A percentile compares a stretch with the other conserved stretches of the same genome.
phyloP scores from a whole-genome alignment of 2,888 invertebrate species.

The Brachylomia viminalis region DNA sequence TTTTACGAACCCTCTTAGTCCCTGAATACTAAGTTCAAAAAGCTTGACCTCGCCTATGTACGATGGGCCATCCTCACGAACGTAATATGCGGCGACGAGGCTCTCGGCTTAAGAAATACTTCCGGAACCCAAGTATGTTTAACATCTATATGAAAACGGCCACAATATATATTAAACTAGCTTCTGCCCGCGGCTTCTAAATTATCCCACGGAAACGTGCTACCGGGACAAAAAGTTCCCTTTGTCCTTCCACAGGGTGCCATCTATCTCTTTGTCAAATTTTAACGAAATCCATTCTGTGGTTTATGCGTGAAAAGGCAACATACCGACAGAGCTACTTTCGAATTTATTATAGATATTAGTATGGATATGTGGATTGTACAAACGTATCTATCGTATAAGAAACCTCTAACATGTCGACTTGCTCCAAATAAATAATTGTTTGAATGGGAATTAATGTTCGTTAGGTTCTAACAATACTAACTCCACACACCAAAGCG shows the following conservation, averaged over 20 bases:
- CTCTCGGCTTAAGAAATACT: constrained; percentile 27
- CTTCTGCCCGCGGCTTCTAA: no score
- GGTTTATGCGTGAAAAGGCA: no score
- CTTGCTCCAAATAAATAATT: background rate
- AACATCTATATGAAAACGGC: background rate
- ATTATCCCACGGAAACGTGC: no score
- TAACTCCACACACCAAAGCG: background rate
- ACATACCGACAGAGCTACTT: no score
- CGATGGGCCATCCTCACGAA: constrained; percentile 5
- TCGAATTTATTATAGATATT: no score
- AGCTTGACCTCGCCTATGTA: constrained; percentile 16
- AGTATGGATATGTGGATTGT: background rate
- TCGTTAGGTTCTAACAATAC: background rate
- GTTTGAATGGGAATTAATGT: background rate
- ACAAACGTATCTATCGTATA: background rate
- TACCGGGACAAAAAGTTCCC: no score
- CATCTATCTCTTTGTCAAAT: no score
- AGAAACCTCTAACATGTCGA: background rate
- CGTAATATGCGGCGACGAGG: constrained; percentile 7
- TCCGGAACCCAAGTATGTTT: background rate
- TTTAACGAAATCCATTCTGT: no score
- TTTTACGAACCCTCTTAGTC: constrained; percentile 34
- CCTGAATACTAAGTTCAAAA: constrained; percentile 43
- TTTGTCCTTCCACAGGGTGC: no score
- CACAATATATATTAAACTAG: background rate